These are phyloP conservation scores for Chondrosia reniformis DNA, from an alignment of 37 sponge, comb jelly and placozoan genomes.

Conservation along the genomic window DNA sequence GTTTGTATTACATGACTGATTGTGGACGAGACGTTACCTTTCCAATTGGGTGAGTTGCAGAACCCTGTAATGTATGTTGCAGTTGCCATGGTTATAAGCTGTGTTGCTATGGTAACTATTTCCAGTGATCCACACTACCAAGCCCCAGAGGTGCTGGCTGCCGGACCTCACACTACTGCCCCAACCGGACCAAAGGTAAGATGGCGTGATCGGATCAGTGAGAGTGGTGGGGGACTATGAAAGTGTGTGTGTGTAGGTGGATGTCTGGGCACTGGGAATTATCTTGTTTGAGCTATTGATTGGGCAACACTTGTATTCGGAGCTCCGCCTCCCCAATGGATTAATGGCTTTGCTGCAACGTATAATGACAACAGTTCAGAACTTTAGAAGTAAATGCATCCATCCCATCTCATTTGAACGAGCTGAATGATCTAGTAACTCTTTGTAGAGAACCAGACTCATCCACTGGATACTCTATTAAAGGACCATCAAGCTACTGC, in stretches of 20 bases:
- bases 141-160: conserved; percentile 72
- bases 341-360: conserved; percentile 48
- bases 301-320: conserved; percentile 65
- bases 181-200: conserved; percentile 45
- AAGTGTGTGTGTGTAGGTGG: conserved; percentile 54
- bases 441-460: conserved; percentile 26
- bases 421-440: not conserved
- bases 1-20: conserved; percentile 79
- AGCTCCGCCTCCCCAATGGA: conserved; percentile 60
- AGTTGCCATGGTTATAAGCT: too few relatives aligned
- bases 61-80: not conserved
- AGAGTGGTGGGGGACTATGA: too few relatives aligned
- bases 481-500: conserved; percentile 37
- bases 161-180: not conserved
- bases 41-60: conserved; percentile 69
- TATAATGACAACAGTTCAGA: conserved; percentile 40
- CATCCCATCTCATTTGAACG: not conserved
- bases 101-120: not conserved
- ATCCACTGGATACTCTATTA: conserved; percentile 50
- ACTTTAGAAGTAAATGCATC: conserved; percentile 39
- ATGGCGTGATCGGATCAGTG: too few relatives aligned
- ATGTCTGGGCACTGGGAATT: conserved; percentile 84
- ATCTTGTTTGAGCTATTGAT: conserved; percentile 77
- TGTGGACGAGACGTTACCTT: conserved; percentile 75
- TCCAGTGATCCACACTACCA: conserved; percentile 73